Evolutionary conservation across 1,140 invertebrate genomes (phyloP).

Genomic region (Drosophila arizonae): DNA sequence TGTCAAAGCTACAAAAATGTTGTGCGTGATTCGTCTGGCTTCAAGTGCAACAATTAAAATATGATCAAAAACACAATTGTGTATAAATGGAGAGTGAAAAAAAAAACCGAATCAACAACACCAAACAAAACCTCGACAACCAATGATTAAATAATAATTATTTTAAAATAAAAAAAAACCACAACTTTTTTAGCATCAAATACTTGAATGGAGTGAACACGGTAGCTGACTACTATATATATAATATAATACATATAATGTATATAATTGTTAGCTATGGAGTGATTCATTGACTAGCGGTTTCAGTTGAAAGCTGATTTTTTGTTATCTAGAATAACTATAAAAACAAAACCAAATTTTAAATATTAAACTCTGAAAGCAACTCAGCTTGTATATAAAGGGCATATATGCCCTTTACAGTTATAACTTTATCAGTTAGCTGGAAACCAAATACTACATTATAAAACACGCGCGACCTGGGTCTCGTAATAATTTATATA

Average conservation of each 20-base stretch:
- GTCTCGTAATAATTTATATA: constrained; percentile 17
- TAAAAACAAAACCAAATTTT: no score
- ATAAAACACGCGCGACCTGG: background rate
- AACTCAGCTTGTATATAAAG: background rate
- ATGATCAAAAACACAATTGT: constrained; percentile 52
- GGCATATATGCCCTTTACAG: no score
- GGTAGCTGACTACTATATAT: background rate
- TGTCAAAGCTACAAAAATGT: constrained; percentile 37
- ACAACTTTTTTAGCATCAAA: background rate
- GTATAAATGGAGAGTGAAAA: constrained; percentile 4
- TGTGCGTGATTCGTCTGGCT: constrained; percentile 48
- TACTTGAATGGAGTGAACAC: constrained; percentile 6
- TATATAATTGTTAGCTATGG: no score
- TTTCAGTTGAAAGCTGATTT: no score
- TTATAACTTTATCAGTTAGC: background rate
- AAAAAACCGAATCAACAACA: constrained; percentile 14
- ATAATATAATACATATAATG: no score
- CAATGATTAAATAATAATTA: constrained; percentile 35
- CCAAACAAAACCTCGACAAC: constrained; percentile 24
- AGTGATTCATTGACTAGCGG: no score
- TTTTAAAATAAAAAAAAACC: background rate
- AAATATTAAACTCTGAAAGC: background rate
- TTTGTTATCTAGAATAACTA: no score
- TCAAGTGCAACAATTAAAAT: constrained; percentile 51
- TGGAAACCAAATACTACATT: background rate